Percentiles rank a stretch among this genome's conserved stretches.
Conservation (phyloP, 2,113 vertebrate genomes). For the Bubo scandiacus region DNA sequence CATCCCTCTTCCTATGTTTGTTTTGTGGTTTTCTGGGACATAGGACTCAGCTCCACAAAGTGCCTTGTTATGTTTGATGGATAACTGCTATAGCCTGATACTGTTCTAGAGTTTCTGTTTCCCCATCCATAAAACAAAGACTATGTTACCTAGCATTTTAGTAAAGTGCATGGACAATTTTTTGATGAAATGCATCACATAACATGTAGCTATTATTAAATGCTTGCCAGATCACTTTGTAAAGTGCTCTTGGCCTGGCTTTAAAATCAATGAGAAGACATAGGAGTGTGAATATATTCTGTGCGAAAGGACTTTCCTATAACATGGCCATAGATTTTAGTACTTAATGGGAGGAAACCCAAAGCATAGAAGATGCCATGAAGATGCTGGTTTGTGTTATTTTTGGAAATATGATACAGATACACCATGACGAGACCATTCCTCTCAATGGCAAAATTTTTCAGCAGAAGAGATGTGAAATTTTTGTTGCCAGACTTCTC, state of each 20-base stretch:
- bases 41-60: background rate
- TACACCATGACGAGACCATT: background rate
- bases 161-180: background rate
- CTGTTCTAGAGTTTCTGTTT: background rate
- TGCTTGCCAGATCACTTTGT: background rate
- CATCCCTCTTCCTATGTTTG: background rate
- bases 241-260: background rate
- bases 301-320: background rate
- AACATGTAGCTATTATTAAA: background rate
- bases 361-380: background rate
- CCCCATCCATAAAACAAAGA: background rate
- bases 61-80: background rate
- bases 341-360: background rate
- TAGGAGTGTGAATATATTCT: background rate
- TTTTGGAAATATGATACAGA: background rate
- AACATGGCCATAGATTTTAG: background rate
- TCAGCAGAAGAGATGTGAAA: background rate
- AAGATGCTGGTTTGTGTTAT: background rate
- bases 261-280: background rate
- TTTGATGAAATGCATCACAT: background rate
- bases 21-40: background rate
- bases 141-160: background rate
- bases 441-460: background rate
- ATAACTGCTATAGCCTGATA: background rate
- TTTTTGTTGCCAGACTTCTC: slow-evolving; percentile 17